These are phyloP conservation scores for Bombus impatiens DNA, from an alignment of 1,140 invertebrate species.

Conservation along the genomic window DNA sequence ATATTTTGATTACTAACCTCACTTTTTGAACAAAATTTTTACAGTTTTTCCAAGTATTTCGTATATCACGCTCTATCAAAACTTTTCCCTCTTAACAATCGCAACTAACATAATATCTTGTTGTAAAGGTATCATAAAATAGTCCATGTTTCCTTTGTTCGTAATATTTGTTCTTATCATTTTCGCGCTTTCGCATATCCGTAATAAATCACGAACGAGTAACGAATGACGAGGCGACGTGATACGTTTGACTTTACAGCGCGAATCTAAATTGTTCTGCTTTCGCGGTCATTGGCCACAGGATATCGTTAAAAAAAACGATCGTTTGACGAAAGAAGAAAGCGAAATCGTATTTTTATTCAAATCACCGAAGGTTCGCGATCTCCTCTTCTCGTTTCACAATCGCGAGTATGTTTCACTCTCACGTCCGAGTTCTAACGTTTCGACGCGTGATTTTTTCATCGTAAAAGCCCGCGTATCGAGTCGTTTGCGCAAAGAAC, in stretches of 20 bases:
- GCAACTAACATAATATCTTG: too few relatives aligned
- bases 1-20: too few relatives aligned
- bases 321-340: neutral
- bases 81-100: too few relatives aligned
- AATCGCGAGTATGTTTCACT: neutral
- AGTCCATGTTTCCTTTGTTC: neutral
- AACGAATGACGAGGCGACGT: neutral
- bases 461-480: too few relatives aligned
- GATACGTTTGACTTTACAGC: neutral
- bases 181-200: neutral
- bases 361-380: neutral
- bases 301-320: neutral
- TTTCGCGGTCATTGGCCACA: neutral
- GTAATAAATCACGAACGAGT: too few relatives aligned
- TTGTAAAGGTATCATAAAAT: too few relatives aligned
- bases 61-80: neutral
- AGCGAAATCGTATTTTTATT: slow-evolving; percentile 26
- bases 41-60: too few relatives aligned
- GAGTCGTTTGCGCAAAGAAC: neutral
- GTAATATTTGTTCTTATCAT: neutral
- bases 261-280: slow-evolving; percentile 27
- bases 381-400: neutral
- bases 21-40: too few relatives aligned
- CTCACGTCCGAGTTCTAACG: too few relatives aligned
- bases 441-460: neutral